Base-by-base conservation (phyloP, 2,797 vertebrate species). In the Fringilla coelebs region DNA sequence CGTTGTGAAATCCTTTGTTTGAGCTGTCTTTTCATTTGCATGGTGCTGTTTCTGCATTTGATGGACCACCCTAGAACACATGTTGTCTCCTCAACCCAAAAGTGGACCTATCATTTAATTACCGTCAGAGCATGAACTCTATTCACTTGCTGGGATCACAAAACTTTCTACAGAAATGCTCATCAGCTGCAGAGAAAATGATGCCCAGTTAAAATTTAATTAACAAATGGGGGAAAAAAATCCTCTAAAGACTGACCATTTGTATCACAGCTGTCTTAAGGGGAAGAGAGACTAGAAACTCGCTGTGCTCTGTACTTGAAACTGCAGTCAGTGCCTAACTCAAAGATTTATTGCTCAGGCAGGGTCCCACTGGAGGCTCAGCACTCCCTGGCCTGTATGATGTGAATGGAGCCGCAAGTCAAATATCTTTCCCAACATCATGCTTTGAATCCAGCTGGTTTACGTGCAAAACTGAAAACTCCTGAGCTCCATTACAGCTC, bases 1-100 rank as follows among this genome's bases (percentile, higher is more conserved):
- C 16, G 34, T 94, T 97, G 73, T 84, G 85, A 94, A 97, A 96
- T 86, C 82, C 41, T 94, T 96, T 95, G 85, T 93, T 85, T 3
- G 2, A 93, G 63, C 48, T 82, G 34, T 67, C 55, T 78, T 72
- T 91, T 79, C 52, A 77, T 67, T 71, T 54, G 36, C 9, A 6
- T 54, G 17, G 46, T 80, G 40, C 67, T 82, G 52, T 89, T 95
- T 94, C 79, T 90, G 80, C 26, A 46, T 81, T 76, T 1, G 13
- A 63, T 63, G 74, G 94, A 95, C 82, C 91, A 95, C 93, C 85
- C 91, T 60, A 73, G 76, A 93, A 65, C 25, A 73, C 34, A 62
- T 58, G n/a, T 81, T 89, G 43, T 74, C 68, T 94, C n/a, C 46
- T 78, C 72, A 87, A 46, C 38, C 52, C 67, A n/a, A 48, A 87